Percentiles rank a stretch among this genome's conserved stretches.
These are phyloP conservation scores for Picathartes gymnocephalus DNA, from an alignment of 2,113 vertebrate species.

Conservation along the genomic window DNA sequence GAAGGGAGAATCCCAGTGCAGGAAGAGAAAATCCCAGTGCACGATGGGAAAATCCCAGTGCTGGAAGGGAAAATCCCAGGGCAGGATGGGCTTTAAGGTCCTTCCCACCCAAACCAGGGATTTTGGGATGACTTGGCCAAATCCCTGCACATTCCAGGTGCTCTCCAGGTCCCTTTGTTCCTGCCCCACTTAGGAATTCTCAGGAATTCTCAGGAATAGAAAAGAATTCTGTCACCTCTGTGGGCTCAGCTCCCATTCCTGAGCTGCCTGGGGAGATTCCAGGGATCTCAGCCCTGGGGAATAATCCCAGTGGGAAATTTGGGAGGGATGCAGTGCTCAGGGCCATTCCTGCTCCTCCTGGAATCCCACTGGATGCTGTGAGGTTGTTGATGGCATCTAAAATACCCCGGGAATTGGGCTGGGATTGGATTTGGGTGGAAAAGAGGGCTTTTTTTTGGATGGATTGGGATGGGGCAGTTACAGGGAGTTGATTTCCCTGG, in stretches of 20 bases:
- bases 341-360: background rate
- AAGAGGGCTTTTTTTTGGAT: fast-evolving
- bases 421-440: background rate
- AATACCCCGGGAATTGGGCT: fast-evolving
- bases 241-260: background rate
- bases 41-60: too few species aligned
- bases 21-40: background rate
- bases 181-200: background rate
- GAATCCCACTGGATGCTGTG: background rate
- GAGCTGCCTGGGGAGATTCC: background rate
- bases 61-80: background rate
- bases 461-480: background rate
- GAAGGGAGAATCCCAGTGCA: background rate
- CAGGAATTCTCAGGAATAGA: too few species aligned
- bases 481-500: background rate
- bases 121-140: background rate
- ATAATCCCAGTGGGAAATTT: background rate
- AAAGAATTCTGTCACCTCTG: background rate
- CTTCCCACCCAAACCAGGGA: background rate
- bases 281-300: background rate
- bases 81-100: background rate
- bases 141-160: background rate
- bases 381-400: background rate
- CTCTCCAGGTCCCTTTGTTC: background rate
- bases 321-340: background rate